Evolutionary conservation across 2,797 vertebrate species (phyloP).

Genomic region (Chelidonichthys spinosus): DNA sequence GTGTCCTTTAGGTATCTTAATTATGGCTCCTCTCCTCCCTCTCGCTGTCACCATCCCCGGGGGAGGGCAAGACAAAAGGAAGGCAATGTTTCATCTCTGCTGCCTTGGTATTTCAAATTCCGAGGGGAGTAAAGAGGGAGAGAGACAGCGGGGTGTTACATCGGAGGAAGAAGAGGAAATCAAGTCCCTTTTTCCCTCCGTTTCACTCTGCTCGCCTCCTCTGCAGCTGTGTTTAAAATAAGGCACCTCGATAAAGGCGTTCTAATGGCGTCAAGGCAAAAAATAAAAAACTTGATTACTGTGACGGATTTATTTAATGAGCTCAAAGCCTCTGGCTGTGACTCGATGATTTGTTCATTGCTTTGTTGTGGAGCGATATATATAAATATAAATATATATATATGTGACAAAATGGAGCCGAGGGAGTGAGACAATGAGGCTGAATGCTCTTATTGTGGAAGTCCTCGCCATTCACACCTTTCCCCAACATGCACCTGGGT

Average conservation of each 20-base stretch:
- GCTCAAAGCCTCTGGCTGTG: conserved; percentile 75
- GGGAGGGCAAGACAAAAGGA: conserved; percentile 79
- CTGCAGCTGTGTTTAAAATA: conserved; percentile 72
- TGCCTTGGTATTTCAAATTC: conserved; percentile 80
- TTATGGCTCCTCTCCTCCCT: conserved; percentile 79
- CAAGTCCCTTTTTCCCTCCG: conserved; percentile 41
- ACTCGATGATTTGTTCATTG: conserved; percentile 69
- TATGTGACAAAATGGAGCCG: conserved; percentile 68
- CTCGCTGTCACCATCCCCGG: conserved; percentile 77
- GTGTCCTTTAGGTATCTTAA: conserved; percentile 84
- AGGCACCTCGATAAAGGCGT: conserved; percentile 66
- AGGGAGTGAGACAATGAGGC: conserved; percentile 45
- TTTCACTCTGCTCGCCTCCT: conserved; percentile 42
- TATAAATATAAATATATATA: too few species aligned
- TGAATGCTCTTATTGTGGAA: conserved; percentile 44
- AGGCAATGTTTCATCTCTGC: conserved; percentile 79
- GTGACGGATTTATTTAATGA: conserved; percentile 81
- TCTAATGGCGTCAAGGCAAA: conserved; percentile 67
- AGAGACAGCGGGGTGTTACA: conserved; percentile 62
- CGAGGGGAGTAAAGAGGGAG: conserved; percentile 65
- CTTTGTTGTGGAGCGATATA: conserved; percentile 71
- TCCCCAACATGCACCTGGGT: conserved; percentile 47
- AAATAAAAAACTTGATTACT: conserved; percentile 76
- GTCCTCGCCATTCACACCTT: conserved; percentile 64
- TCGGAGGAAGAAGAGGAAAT: conserved; percentile 53